Evolutionary conservation across 2,797 vertebrate genomes (phyloP).

Genomic region (Sparidentex hasta): DNA sequence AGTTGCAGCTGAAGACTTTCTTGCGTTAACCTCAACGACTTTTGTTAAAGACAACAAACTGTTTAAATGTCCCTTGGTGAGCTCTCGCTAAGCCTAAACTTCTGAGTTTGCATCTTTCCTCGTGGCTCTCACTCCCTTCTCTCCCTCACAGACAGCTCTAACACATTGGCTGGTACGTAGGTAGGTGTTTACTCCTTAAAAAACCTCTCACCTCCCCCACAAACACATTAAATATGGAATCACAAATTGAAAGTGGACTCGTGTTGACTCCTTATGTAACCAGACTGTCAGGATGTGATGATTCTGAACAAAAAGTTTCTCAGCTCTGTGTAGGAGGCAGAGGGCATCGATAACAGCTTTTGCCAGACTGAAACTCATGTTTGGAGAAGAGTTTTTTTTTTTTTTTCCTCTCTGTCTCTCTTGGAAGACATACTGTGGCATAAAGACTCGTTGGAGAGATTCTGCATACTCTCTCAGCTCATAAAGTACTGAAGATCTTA

Average conservation of each 20-base stretch:
- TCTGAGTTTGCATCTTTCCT: conserved; percentile 56
- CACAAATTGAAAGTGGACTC: conserved; percentile 76
- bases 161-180: conserved; percentile 72
- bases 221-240: conserved; percentile 82
- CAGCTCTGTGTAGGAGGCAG: conserved; percentile 69
- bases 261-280: conserved; percentile 76
- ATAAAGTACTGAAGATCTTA: conserved; percentile 15
- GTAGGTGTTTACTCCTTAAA: conserved; percentile 78
- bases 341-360: conserved; percentile 64
- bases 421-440: conserved; percentile 30
- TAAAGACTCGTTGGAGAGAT: conserved; percentile 17
- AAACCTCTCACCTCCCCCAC: conserved; percentile 80
- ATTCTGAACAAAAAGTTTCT: conserved; percentile 75
- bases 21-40: background rate
- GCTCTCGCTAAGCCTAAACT: conserved; percentile 13
- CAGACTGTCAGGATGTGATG: conserved; percentile 68
- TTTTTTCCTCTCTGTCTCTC: background rate
- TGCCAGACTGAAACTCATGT: conserved; percentile 58
- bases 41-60: background rate
- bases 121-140: conserved; percentile 50
- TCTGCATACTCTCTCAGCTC: background rate
- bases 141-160: conserved; percentile 52
- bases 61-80: background rate
- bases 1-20: background rate
- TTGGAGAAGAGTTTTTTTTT: conserved; percentile 37